Conservation (phyloP, 1,140 invertebrate genomes). For the Leptonema lineaticorne region DNA sequence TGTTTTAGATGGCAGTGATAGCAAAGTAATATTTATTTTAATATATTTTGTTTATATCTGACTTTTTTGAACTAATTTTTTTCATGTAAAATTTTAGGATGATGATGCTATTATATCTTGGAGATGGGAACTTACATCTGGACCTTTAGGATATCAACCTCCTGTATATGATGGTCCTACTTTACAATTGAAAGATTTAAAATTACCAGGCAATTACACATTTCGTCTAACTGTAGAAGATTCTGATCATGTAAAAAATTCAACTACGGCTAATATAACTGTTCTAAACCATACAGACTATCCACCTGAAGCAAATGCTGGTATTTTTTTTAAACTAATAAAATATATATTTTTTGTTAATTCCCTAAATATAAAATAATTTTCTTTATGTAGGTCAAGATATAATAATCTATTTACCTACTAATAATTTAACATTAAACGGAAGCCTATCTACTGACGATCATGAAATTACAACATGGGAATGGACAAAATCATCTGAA, state of each 20-base stretch:
- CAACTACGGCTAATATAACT: conserved; percentile 83
- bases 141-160: conserved; percentile 81
- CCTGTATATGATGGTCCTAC: conserved; percentile 78
- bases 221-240: conserved; percentile 94
- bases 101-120: conserved; percentile 83
- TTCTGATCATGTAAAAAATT: conserved; percentile 84
- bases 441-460: conserved; percentile 91
- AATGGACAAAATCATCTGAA: conserved; percentile 88
- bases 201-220: conserved; percentile 86
- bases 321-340: conserved; percentile 41
- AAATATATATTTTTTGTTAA: not conserved
- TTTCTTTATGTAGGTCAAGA: conserved; percentile 65
- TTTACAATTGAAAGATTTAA: conserved; percentile 77
- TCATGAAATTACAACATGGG: conserved; percentile 88
- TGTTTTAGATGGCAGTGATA: conserved; percentile 79
- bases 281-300: conserved; percentile 92
- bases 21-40: conserved; percentile 51
- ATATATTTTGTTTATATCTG: not conserved
- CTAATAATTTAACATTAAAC: conserved; percentile 85
- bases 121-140: conserved; percentile 89
- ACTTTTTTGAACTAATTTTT: not conserved
- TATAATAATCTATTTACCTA: conserved; percentile 86
- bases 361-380: not conserved
- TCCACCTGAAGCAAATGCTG: conserved; percentile 90
- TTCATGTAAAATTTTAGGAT: conserved; percentile 54